Conservation (phyloP, 2,888 invertebrate species). For the Tetranychus truncatus region DNA sequence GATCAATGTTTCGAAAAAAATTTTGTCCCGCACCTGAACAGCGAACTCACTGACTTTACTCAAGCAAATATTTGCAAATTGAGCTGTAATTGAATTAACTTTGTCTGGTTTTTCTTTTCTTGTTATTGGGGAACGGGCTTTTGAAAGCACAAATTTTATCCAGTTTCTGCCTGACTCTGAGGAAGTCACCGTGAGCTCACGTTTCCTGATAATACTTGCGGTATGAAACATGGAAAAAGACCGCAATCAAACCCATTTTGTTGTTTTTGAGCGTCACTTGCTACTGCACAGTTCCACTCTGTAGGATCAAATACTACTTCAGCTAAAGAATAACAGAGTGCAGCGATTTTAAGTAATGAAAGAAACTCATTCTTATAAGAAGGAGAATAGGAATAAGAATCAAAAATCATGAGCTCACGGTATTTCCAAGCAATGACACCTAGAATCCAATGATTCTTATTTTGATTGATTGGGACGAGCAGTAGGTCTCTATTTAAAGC, state of each 20-base stretch:
- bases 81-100: no score
- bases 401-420: neutral
- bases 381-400: neutral
- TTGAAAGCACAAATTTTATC: no score
- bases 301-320: neutral
- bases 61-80: no score
- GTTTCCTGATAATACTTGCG: no score
- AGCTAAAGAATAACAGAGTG: neutral
- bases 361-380: neutral
- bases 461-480: neutral
- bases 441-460: neutral
- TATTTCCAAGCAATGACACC: neutral
- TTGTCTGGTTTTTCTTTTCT: no score
- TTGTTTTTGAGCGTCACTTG: neutral
- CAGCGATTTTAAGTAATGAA: neutral
- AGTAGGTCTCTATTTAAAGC: neutral
- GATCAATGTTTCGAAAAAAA: no score
- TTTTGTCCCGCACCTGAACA: no score
- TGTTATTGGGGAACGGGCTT: no score
- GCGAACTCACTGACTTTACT: no score
- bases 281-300: neutral
- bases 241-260: neutral
- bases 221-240: neutral
- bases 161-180: no score
- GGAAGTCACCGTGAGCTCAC: no score